These are phyloP conservation scores for Rallus crepitans DNA, from an alignment of 2,797 vertebrate genomes.

Conservation along the genomic window DNA sequence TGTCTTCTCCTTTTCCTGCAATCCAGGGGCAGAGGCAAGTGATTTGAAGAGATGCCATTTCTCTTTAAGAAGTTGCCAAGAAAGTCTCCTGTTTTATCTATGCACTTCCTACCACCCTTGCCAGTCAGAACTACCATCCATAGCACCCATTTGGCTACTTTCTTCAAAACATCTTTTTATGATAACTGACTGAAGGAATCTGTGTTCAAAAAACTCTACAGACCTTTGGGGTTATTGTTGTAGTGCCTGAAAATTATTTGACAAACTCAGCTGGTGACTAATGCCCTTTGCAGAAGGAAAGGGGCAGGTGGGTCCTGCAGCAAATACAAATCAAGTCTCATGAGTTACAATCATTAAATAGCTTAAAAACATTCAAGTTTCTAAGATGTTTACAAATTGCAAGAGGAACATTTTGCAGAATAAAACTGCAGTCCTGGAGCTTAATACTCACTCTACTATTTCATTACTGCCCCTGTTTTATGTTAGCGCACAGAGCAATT, in stretches of 20 bases:
- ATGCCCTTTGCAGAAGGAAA: constrained; percentile 5
- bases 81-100: background rate
- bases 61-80: background rate
- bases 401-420: constrained; percentile 49
- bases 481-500: constrained; percentile 45
- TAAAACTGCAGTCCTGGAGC: constrained; percentile 61
- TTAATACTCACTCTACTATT: constrained; percentile 47
- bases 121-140: background rate
- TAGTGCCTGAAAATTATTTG: background rate
- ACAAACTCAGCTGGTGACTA: background rate
- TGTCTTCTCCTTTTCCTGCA: background rate
- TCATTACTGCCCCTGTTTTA: constrained; percentile 60
- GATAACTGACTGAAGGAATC: background rate
- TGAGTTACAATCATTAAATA: background rate
- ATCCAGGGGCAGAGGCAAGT: background rate
- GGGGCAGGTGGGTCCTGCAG: background rate
- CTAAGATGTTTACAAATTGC: constrained; percentile 58
- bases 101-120: background rate
- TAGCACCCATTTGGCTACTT: background rate
- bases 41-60: background rate
- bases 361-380: constrained; percentile 22
- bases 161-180: background rate
- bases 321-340: constrained; percentile 30
- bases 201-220: background rate
- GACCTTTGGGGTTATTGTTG: background rate